These are phyloP conservation scores for Numenius phaeopus DNA, from an alignment of 2,797 vertebrate species.

Conservation along the genomic window DNA sequence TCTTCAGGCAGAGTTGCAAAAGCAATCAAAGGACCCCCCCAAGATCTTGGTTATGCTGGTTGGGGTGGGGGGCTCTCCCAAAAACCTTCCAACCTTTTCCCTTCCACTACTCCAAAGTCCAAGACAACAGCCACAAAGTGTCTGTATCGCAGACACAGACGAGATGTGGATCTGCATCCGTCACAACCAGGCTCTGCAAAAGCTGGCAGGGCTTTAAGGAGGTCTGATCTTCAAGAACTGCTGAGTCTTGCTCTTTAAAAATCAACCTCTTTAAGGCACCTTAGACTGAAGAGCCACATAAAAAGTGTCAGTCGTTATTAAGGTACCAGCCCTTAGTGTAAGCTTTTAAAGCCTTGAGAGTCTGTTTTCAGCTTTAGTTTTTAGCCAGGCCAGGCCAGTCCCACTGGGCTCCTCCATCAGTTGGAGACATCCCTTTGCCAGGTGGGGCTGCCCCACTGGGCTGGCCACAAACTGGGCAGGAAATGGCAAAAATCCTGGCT, in stretches of 20 bases:
- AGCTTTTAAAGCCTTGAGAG: not conserved
- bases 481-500: not conserved
- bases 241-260: not conserved
- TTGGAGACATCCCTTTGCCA: not conserved
- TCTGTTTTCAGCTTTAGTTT: not conserved
- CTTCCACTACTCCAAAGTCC: not conserved
- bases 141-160: fast-evolving
- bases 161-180: not conserved
- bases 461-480: not conserved
- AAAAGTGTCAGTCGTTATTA: not conserved
- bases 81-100: not conserved
- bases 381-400: not conserved
- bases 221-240: not conserved
- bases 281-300: not conserved
- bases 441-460: not conserved
- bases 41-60: not conserved
- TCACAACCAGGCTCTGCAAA: not conserved
- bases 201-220: not conserved
- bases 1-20: not conserved
- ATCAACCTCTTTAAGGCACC: not conserved
- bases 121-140: not conserved
- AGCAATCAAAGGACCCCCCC: not conserved
- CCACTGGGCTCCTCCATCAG: not conserved
- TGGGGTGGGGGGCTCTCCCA: fast-evolving
- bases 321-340: not conserved